Percentiles rank a stretch among this genome's conserved stretches.
Conservation (phyloP, 2,888 invertebrate species). For the Pammene aurita region DNA sequence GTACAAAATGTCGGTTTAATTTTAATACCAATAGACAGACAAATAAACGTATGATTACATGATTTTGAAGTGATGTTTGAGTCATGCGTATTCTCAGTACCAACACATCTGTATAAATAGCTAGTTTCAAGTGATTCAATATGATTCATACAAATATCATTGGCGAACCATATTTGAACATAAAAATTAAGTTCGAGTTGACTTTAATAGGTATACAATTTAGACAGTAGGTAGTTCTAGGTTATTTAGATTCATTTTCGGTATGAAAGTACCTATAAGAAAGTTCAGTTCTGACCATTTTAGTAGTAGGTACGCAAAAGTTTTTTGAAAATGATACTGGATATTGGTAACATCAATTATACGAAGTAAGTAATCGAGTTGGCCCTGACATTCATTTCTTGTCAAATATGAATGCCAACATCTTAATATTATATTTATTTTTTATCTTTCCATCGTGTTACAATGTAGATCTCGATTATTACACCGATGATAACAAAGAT, state of each 20-base stretch:
- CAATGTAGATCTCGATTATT: conserved; percentile 56
- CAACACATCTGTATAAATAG: background rate
- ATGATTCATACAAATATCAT: conserved; percentile 30
- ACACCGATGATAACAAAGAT: conserved; percentile 38
- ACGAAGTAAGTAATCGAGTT: conserved; percentile 33
- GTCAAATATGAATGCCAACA: conserved; percentile 21
- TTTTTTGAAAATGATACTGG: conserved; percentile 46
- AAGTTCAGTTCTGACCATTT: no score
- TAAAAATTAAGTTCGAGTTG: no score
- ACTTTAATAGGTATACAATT: no score
- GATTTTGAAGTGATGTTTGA: background rate
- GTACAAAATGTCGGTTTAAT: no score
- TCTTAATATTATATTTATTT: conserved; percentile 33
- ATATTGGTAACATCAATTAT: conserved; percentile 30
- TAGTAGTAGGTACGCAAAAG: no score
- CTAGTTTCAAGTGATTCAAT: conserved; percentile 9
- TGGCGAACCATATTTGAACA: background rate
- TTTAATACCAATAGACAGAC: no score
- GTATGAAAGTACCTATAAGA: no score
- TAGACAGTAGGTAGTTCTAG: no score
- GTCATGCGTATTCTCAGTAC: background rate
- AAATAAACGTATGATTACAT: background rate
- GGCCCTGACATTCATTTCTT: conserved; percentile 9
- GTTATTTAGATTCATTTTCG: no score
- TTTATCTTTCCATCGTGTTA: conserved; percentile 44